Conservation (phyloP, 2,888 invertebrate genomes). For the Sinohyriopsis cumingii region DNA sequence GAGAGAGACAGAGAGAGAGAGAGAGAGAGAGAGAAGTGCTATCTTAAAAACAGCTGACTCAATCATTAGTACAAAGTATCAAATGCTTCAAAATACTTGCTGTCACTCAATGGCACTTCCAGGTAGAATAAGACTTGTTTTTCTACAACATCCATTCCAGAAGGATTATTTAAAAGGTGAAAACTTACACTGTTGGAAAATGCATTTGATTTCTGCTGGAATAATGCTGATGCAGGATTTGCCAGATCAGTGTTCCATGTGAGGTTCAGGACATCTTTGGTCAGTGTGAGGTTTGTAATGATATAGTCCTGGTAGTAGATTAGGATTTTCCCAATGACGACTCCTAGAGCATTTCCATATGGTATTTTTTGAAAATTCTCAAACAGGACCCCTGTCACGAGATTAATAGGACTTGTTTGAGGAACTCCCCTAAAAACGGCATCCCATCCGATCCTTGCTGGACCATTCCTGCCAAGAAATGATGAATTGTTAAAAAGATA, state of each 20-base stretch:
- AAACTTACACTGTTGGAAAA: constrained; percentile 44
- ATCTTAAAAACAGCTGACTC: no score
- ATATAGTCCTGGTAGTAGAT: constrained; percentile 45
- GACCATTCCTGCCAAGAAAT: constrained; percentile 30
- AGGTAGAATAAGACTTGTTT: no score
- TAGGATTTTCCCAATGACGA: constrained; percentile 45
- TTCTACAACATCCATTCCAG: no score
- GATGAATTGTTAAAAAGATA: neutral
- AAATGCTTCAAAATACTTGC: no score
- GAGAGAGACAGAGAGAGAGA: no score
- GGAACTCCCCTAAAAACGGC: constrained; percentile 42
- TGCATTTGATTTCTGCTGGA: constrained; percentile 20
- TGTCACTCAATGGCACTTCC: no score
- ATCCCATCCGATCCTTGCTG: constrained; percentile 43
- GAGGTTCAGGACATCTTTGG: constrained; percentile 40
- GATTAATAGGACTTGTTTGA: constrained; percentile 23
- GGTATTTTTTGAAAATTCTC: constrained; percentile 32
- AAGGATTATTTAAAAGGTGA: no score
- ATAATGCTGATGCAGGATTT: constrained; percentile 38
- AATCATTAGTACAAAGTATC: no score
- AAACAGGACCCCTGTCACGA: constrained; percentile 30
- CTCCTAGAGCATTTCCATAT: constrained; percentile 32
- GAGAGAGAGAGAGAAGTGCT: no score
- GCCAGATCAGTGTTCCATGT: constrained; percentile 35
- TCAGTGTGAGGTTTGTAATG: constrained; percentile 29